A percentile compares a stretch with the other conserved stretches of the same genome.
phyloP scores from a whole-genome alignment of 2,888 invertebrate genomes.

The Ethmia dodecea region DNA sequence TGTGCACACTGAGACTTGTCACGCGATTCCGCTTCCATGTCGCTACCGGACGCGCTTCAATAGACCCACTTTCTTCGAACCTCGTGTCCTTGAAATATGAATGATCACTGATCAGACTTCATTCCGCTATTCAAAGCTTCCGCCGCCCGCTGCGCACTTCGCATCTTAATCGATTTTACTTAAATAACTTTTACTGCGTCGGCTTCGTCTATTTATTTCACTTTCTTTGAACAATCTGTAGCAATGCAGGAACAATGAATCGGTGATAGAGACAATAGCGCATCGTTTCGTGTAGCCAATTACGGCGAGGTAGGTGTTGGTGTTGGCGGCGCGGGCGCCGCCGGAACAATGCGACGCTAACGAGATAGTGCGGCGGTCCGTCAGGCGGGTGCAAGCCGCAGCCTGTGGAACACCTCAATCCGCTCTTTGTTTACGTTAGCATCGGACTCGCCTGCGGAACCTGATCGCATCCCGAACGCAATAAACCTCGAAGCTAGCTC shows the following conservation, averaged over 20 bases:
- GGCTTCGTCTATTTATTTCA: conserved; percentile 12
- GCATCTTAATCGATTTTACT: conserved; percentile 15
- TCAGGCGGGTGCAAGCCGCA: conserved; percentile 32
- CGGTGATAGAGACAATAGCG: conserved; percentile 22
- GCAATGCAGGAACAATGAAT: conserved; percentile 12
- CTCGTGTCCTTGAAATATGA: conserved; percentile 51
- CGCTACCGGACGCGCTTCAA: conserved; percentile 48
- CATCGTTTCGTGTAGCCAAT: conserved; percentile 29
- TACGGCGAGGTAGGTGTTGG: conserved; percentile 25
- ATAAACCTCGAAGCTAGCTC: conserved; percentile 67
- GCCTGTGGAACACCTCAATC: conserved; percentile 57
- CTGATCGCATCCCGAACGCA: conserved; percentile 63
- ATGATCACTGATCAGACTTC: conserved; percentile 6
- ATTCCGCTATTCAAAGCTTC: neutral
- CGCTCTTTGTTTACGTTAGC: conserved; percentile 57
- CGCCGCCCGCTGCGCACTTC: conserved; percentile 5
- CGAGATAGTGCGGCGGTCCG: conserved; percentile 46
- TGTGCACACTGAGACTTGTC: conserved; percentile 59
- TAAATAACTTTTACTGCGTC: conserved; percentile 1
- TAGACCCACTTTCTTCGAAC: conserved; percentile 66
- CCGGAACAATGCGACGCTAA: conserved; percentile 51
- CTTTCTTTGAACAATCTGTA: conserved; percentile 13
- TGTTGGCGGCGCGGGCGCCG: conserved; percentile 17
- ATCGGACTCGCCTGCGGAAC: conserved; percentile 43
- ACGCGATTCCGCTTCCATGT: conserved; percentile 53